A percentile compares a stretch with the other conserved stretches of the same genome.
phyloP scores from a whole-genome alignment of 2,113 vertebrate genomes.

The Nicator chloris region DNA sequence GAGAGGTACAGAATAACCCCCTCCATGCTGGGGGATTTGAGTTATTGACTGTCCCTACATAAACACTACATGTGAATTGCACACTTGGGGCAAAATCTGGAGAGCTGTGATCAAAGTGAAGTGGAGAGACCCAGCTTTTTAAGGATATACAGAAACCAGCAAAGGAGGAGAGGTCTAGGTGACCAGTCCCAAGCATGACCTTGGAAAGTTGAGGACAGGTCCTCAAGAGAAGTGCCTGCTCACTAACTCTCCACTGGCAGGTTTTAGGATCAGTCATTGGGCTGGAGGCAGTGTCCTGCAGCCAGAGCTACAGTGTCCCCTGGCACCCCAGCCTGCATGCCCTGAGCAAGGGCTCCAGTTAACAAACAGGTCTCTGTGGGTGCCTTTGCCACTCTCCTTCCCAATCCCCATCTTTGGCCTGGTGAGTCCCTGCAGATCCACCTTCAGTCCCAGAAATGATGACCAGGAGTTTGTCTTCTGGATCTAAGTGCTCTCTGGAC shows the following conservation, averaged over 20 bases:
- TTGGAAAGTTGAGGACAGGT: background rate
- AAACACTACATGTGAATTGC: conserved; percentile 42
- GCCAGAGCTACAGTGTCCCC: background rate
- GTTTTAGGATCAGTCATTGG: background rate
- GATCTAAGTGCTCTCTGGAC: background rate
- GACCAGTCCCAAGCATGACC: background rate
- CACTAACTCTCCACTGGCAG: background rate
- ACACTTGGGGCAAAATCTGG: background rate
- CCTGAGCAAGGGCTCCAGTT: background rate
- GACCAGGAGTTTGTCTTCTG: background rate
- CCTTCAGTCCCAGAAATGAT: background rate
- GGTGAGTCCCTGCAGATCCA: background rate
- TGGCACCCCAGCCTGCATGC: background rate
- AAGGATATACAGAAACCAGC: background rate
- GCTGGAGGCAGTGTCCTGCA: background rate
- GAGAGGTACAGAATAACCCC: background rate
- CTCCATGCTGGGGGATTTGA: background rate
- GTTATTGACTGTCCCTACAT: background rate
- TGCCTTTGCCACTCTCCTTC: background rate
- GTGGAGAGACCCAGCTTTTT: background rate
- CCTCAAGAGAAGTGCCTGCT: background rate
- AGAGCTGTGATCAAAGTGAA: background rate
- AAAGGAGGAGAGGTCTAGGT: background rate
- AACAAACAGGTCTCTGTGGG: background rate
- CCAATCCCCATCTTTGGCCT: background rate